Evolutionary conservation across 2,113 vertebrate species (phyloP).

Genomic region (Corvus moneduloides): DNA sequence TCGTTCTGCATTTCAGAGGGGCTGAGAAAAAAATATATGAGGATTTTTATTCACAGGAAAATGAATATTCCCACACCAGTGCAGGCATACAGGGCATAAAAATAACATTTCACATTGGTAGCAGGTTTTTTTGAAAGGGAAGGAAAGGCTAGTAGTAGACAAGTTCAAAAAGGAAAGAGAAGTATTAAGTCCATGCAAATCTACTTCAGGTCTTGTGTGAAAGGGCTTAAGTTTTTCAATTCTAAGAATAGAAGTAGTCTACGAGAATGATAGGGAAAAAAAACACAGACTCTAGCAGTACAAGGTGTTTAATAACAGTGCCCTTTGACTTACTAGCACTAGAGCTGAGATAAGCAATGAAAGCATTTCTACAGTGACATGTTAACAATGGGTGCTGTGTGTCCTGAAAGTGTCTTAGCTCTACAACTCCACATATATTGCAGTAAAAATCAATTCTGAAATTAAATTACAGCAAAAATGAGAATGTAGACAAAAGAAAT

Average conservation of each 20-base stretch:
- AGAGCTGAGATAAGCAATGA: slow-evolving; percentile 28
- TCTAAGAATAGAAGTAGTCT: background rate
- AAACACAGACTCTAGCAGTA: background rate
- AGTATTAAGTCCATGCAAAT: background rate
- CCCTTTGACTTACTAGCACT: background rate
- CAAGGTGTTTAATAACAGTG: slow-evolving; percentile 4
- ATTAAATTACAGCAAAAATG: slow-evolving; percentile 4
- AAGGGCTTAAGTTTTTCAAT: background rate
- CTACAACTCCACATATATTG: background rate
- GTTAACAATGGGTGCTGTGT: background rate
- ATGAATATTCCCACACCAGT: background rate
- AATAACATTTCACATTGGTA: background rate
- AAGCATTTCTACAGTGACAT: background rate
- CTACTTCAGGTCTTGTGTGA: background rate
- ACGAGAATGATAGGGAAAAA: background rate
- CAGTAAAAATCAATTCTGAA: slow-evolving; percentile 24
- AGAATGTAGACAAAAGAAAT: background rate
- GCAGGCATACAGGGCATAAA: background rate
- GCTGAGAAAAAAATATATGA: background rate
- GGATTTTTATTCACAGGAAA: background rate
- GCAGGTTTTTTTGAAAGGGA: background rate
- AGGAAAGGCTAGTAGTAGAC: background rate
- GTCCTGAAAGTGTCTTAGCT: background rate
- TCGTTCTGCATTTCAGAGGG: background rate
- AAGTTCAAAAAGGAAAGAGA: background rate